These are phyloP conservation scores for Ophion ventricosus DNA, from an alignment of 2,888 invertebrate species.

Conservation along the genomic window DNA sequence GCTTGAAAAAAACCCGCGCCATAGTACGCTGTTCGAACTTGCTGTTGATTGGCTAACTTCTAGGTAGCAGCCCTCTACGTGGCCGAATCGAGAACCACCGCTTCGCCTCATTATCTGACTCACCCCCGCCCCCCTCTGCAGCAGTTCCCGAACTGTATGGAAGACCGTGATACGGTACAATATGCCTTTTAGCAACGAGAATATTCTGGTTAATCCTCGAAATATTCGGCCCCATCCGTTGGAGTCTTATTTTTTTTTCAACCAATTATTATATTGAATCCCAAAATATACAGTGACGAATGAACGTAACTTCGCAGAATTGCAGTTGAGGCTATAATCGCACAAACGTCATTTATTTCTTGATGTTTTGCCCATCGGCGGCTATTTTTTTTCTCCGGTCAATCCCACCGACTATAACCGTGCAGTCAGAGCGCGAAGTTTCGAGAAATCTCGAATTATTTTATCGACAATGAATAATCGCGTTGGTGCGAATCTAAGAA, in stretches of 20 bases:
- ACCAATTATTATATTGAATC: not conserved
- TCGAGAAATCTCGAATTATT: not conserved
- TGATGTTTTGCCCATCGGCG: not conserved
- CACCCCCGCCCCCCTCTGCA: too few relatives aligned
- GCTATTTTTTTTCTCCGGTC: not conserved
- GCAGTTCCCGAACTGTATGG: too few relatives aligned
- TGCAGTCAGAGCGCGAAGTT: not conserved
- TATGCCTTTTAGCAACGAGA: not conserved
- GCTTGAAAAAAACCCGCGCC: too few relatives aligned
- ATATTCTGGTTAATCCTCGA: conserved; percentile 2
- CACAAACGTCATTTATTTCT: not conserved
- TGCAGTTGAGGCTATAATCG: not conserved
- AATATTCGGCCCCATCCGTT: not conserved
- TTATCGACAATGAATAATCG: not conserved
- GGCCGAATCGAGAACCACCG: too few relatives aligned
- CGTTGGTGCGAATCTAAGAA: not conserved
- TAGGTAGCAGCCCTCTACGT: too few relatives aligned
- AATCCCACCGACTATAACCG: not conserved
- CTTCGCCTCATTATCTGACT: too few relatives aligned
- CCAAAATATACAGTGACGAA: not conserved
- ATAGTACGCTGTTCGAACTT: too few relatives aligned
- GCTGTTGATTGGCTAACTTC: too few relatives aligned
- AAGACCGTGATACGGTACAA: not conserved
- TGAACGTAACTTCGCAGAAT: not conserved
- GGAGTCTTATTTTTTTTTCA: not conserved